Evolutionary conservation across 2,113 vertebrate genomes (phyloP), one percentile per base, ranked within the genome.

Genomic region (Vulpes lagopus): DNA sequence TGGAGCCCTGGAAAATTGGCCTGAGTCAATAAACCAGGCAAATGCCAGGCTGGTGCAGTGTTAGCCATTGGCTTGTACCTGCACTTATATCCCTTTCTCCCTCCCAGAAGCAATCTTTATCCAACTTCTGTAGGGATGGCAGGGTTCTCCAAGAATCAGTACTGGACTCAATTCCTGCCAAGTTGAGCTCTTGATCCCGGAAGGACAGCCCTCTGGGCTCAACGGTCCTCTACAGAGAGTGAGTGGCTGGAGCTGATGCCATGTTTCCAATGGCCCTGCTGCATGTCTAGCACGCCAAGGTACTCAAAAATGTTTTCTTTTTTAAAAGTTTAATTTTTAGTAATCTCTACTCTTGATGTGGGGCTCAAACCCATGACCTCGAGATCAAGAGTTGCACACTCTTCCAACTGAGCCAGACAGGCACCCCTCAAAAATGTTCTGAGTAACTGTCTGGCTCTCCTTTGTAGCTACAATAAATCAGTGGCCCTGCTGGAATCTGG

Each of bases 401-500:
- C 43, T 76, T 76, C 73, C 43, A 49, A 27, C 73, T 49, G 23
- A 49, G 23, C 73, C 73, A 9, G 23, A 23, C 73, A 27, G 14
- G 12, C 3, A 11, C 23, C 73, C 73, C 73, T 49, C 73, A 76
- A 49, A 16, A 32, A 7, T n/a, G 8, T 59, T 25, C 11, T 30
- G 6, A 49, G 3, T 11, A 84, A 51, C 22, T 15, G 11, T 25
- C 27, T 6, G 32, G 25, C 64, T 74, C 64, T 62, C 23, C 11
- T 22, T 20, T 11, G 17, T 15, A 38, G n/a, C 27, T 51, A 35
- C 89, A 57, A 23, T 19, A 23, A 11, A 20, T 71, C 57, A 32
- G 12, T 4, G 25, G 53, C 17, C 32, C 60, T 32, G 25, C 12
- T 20, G 6, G 8, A 3, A 2, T 19, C 27, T 0, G 2, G 23